A percentile compares a stretch with the other conserved stretches of the same genome.
phyloP scores from a whole-genome alignment of 2,888 invertebrate genomes.

The Synanthedon vespiformis region DNA sequence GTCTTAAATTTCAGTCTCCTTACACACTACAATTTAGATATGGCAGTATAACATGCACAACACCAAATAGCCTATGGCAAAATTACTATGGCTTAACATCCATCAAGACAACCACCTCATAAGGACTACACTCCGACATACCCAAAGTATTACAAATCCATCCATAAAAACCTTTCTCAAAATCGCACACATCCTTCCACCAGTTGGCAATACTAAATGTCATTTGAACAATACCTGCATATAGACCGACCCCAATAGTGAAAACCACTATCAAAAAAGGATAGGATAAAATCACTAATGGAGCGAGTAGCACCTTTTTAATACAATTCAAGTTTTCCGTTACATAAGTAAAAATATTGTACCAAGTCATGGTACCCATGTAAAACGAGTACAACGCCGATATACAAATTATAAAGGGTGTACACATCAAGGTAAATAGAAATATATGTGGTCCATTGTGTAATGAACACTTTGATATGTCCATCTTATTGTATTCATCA shows the following conservation, averaged over 20 bases:
- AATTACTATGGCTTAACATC: slow-evolving; percentile 57
- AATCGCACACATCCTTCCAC: slow-evolving; percentile 78
- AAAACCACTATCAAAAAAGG: slow-evolving; percentile 77
- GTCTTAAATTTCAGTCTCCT: neutral
- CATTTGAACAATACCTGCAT: slow-evolving; percentile 76
- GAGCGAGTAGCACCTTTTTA: slow-evolving; percentile 74
- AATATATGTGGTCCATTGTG: slow-evolving; percentile 76
- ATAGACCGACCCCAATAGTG: slow-evolving; percentile 75
- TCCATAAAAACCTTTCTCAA: slow-evolving; percentile 84
- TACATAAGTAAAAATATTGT: slow-evolving; percentile 78
- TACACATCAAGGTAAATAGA: slow-evolving; percentile 72
- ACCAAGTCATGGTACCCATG: slow-evolving; percentile 82
- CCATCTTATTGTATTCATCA: slow-evolving; percentile 68
- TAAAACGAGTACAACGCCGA: slow-evolving; percentile 79
- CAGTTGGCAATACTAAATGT: slow-evolving; percentile 77
- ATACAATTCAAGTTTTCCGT: slow-evolving; percentile 75
- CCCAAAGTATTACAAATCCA: slow-evolving; percentile 77
- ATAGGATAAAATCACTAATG: slow-evolving; percentile 76
- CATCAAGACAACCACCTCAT: slow-evolving; percentile 76
- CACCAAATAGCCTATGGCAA: neutral
- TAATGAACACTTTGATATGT: slow-evolving; percentile 67
- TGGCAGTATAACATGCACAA: slow-evolving; percentile 7
- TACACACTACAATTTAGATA: slow-evolving; percentile 3
- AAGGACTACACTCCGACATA: slow-evolving; percentile 80
- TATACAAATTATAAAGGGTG: slow-evolving; percentile 74